A percentile compares a stretch with the other conserved stretches of the same genome.
Evolutionary conservation across 2,888 invertebrate genomes (phyloP).

Genomic region (Netelia inedita): DNA sequence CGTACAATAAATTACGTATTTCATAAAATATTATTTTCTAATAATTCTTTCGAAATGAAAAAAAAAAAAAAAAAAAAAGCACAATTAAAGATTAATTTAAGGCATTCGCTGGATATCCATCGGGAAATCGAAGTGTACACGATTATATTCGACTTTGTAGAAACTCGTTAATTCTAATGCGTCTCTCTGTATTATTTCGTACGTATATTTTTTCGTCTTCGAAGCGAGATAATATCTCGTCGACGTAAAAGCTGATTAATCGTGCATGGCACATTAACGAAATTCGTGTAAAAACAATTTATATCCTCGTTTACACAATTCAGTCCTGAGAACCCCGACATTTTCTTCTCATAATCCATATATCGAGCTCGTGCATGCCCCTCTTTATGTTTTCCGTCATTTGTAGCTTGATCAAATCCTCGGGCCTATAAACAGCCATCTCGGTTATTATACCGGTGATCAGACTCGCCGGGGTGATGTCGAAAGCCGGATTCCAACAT

Average conservation of each 20-base stretch:
- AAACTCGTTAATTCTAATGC: conserved; percentile 25
- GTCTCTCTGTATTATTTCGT: neutral
- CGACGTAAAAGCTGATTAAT: conserved; percentile 30
- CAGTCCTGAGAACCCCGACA: conserved; percentile 43
- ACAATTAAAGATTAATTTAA: conserved; percentile 45
- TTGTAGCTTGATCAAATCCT: conserved; percentile 80
- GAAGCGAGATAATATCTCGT: neutral
- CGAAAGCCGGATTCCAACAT: conserved; percentile 99
- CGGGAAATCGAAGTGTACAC: conserved; percentile 11
- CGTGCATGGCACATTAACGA: conserved; percentile 31
- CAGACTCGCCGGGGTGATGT: conserved; percentile 96
- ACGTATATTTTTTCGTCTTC: neutral
- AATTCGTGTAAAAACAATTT: conserved; percentile 29
- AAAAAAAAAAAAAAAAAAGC: conserved; percentile 16
- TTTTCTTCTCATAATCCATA: conserved; percentile 55
- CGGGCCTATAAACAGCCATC: conserved; percentile 92
- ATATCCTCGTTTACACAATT: neutral
- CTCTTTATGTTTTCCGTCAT: conserved; percentile 35
- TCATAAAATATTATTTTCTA: conserved; percentile 32
- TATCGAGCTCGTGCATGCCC: conserved; percentile 51
- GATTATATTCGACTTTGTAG: conserved; percentile 29
- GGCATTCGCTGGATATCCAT: conserved; percentile 56
- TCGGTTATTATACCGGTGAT: conserved; percentile 98
- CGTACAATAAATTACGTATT: conserved; percentile 31
- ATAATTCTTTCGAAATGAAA: neutral